These are phyloP conservation scores for Spisula subtruncata DNA, from an alignment of 2,888 invertebrate genomes.

Conservation along the genomic window DNA sequence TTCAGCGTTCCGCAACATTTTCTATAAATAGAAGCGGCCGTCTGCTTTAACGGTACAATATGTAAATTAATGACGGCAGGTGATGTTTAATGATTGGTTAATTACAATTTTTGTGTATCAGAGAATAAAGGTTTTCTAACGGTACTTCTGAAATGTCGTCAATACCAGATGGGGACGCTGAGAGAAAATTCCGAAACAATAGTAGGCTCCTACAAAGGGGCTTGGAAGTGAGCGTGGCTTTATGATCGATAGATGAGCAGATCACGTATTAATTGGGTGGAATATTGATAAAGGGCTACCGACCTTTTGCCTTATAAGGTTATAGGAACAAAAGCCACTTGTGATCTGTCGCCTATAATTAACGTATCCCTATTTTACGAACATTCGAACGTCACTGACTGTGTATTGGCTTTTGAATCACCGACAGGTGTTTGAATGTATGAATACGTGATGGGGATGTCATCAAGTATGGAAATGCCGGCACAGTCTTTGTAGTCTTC, in stretches of 20 bases:
- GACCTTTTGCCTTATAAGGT: slow-evolving; percentile 51
- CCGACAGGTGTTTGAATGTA: slow-evolving; percentile 35
- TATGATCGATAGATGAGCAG: slow-evolving; percentile 36
- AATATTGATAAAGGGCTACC: slow-evolving; percentile 48
- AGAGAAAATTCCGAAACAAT: slow-evolving; percentile 42
- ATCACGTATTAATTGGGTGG: slow-evolving; percentile 64
- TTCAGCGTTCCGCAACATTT: slow-evolving; percentile 36
- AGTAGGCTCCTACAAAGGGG: neutral
- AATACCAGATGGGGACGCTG: slow-evolving; percentile 53
- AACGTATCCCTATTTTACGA: slow-evolving; percentile 41
- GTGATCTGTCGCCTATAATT: slow-evolving; percentile 55
- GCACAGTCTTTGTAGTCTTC: slow-evolving; percentile 25
- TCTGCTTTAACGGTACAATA: slow-evolving; percentile 70
- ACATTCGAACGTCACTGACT: too few species aligned
- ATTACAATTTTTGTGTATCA: slow-evolving; percentile 50
- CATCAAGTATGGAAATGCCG: neutral
- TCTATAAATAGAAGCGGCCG: slow-evolving; percentile 64
- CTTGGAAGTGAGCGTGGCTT: neutral
- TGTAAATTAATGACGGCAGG: slow-evolving; percentile 64
- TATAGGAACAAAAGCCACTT: slow-evolving; percentile 40
- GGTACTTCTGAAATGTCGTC: slow-evolving; percentile 41
- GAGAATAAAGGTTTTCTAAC: slow-evolving; percentile 58
- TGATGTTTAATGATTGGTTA: slow-evolving; percentile 49
- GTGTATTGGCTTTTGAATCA: slow-evolving; percentile 11
- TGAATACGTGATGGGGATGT: neutral